Evolutionary conservation across 92 coral and sea anemone species (phyloP), one percentile per base, ranked within the genome.

Genomic region (Parazoanthus atlanticus): DNA sequence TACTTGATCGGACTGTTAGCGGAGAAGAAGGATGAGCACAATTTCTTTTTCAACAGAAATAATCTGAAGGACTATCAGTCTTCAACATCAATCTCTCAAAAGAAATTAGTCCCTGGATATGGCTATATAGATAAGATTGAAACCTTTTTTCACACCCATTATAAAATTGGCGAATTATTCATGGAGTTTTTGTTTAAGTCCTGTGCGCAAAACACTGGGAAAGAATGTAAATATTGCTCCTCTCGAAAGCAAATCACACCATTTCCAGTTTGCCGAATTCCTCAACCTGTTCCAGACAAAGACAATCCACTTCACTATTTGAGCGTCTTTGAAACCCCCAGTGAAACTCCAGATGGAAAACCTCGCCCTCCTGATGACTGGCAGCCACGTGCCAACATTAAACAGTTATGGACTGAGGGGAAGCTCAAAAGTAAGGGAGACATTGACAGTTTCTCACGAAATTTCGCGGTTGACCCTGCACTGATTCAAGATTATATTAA

Each of bases 401-500:
- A 43, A 43, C 49, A 43, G 49, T 43, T 43, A 43, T 43, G 49
- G 49, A 43, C 49, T 43, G 49, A 43, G 49, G 49, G 49, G 8
- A 43, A 43, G 49, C 49, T 43, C 49, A 43, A 43, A 43, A 43
- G 49, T 43, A 43, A 43, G 49, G 49, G 49, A 43, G 49, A 43
- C 49, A 43, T 1, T 43, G 49, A 43, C 49, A 43, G 49, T 43
- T 43, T 43, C 49, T 43, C 49, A 43, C 49, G 49, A 43, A 43
- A 43, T 43, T 5, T 43, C 49, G 81, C 61, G 52, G 52, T 36
- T 74, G 79, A 74, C 49, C 79, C 52, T 74, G 52, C 79, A 74
- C 49, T 74, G 79, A 74, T 28, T 74, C 79, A 74, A 74, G 79
- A 74, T 74, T 74, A 74, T 74, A 74, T 74, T 74, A 74, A 43